Evolutionary conservation across 2,113 vertebrate genomes (phyloP).

Genomic region (Oryzias curvinotus): DNA sequence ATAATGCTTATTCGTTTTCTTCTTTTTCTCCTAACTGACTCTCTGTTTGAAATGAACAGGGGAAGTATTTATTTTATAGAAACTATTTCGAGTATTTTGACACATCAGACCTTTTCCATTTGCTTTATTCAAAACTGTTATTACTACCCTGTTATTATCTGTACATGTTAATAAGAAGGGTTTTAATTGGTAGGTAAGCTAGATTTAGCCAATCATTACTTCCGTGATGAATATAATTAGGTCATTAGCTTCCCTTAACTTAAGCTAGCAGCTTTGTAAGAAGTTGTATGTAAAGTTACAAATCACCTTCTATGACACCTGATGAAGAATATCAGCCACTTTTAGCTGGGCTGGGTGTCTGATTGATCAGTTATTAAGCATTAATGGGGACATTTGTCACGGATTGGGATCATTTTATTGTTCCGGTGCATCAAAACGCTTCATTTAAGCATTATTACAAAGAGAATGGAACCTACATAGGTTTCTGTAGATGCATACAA

Average conservation of each 20-base stretch:
- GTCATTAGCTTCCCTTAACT: conserved; percentile 1
- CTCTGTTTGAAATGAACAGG: too few relatives aligned
- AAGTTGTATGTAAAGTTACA: conserved; percentile 48
- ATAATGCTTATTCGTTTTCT: background rate
- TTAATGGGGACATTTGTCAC: background rate
- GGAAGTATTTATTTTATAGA: too few relatives aligned
- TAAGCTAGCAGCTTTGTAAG: conserved; percentile 16
- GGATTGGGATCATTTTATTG: background rate
- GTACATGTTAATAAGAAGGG: too few relatives aligned
- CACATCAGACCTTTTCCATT: too few relatives aligned
- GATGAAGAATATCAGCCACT: background rate
- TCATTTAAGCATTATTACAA: background rate
- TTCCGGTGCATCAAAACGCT: conserved; percentile 3
- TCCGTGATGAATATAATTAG: conserved; percentile 2
- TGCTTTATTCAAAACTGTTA: too few relatives aligned
- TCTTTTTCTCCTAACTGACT: too few relatives aligned
- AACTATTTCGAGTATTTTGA: too few relatives aligned
- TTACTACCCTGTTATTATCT: too few relatives aligned
- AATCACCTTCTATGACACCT: conserved; percentile 32
- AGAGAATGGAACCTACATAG: too few relatives aligned
- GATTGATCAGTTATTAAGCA: too few relatives aligned
- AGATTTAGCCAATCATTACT: background rate
- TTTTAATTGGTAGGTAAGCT: too few relatives aligned
- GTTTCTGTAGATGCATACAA: too few relatives aligned
- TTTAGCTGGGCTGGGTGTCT: background rate